Conservation (phyloP, 2,888 invertebrate genomes). For the Melieria crassipennis region DNA sequence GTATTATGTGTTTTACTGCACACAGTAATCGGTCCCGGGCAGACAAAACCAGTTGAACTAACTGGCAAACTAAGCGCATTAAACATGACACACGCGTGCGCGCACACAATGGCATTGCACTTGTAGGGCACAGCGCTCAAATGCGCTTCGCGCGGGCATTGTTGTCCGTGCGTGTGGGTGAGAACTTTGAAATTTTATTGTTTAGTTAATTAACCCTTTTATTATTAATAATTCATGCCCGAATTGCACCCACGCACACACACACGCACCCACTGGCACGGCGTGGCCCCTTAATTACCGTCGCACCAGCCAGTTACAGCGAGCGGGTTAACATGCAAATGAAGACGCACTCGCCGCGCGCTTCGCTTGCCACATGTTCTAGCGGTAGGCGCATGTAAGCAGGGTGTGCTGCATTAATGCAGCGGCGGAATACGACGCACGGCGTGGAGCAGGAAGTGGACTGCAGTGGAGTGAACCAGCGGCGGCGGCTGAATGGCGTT, state of each 20-base stretch:
- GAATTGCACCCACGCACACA: conserved; percentile 41
- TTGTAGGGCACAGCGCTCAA: neutral
- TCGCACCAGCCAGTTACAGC: conserved; percentile 7
- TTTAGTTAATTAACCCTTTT: conserved; percentile 53
- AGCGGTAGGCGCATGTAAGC: neutral
- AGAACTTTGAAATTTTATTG: conserved; percentile 46
- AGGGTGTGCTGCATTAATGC: conserved; percentile 2
- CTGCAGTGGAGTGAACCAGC: conserved; percentile 44
- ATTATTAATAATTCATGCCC: conserved; percentile 49
- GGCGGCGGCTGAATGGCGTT: conserved; percentile 33
- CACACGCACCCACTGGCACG: conserved; percentile 34
- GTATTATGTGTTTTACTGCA: too few relatives aligned
- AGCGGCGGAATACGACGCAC: neutral
- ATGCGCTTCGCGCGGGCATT: neutral
- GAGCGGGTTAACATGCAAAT: neutral
- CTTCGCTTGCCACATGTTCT: neutral
- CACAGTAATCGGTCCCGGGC: too few relatives aligned
- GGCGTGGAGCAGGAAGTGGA: neutral
- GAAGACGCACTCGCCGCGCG: neutral
- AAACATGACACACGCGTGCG: too few relatives aligned
- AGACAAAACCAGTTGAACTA: too few relatives aligned
- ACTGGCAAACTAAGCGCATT: too few relatives aligned
- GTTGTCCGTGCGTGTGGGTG: conserved; percentile 25
- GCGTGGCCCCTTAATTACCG: conserved; percentile 8
- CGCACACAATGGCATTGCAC: too few relatives aligned